Percentiles rank a stretch among this genome's conserved stretches.
Conservation (phyloP, 2,797 vertebrate genomes). For the Margarornis squamiger region DNA sequence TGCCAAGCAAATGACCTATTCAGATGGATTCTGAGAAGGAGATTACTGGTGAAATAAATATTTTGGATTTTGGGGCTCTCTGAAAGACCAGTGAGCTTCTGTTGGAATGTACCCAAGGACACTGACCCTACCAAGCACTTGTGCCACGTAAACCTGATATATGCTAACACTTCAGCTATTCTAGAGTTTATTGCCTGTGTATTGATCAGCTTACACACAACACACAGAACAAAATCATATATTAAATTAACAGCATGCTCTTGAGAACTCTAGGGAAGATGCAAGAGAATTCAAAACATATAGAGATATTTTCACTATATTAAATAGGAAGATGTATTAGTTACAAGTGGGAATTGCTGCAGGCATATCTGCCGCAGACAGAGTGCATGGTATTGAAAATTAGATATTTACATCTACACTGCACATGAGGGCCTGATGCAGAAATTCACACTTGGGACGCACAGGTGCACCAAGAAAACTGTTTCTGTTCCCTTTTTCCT, state of each 20-base stretch:
- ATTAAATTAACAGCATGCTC: not conserved
- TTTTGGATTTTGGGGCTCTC: not conserved
- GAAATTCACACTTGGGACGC: not conserved
- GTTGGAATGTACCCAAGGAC: not conserved
- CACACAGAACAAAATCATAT: not conserved
- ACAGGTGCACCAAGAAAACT: not conserved
- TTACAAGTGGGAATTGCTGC: not conserved
- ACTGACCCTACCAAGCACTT: not conserved
- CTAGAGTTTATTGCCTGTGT: not conserved
- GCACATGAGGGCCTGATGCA: not conserved
- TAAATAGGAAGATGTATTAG: not conserved
- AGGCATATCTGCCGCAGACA: not conserved
- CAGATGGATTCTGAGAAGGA: not conserved
- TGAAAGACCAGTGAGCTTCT: not conserved
- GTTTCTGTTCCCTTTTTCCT: not conserved
- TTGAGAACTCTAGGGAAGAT: not conserved
- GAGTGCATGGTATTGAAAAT: not conserved
- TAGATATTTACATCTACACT: not conserved
- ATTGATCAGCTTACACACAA: not conserved
- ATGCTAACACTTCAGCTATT: not conserved
- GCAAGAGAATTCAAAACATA: constrained; percentile 19
- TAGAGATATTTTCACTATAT: not conserved
- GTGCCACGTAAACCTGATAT: not conserved
- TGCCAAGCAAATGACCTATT: constrained; percentile 10
- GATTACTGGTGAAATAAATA: constrained; percentile 29